Conservation (phyloP, 2,797 vertebrate genomes). For the Pachyuromys duprasi region DNA sequence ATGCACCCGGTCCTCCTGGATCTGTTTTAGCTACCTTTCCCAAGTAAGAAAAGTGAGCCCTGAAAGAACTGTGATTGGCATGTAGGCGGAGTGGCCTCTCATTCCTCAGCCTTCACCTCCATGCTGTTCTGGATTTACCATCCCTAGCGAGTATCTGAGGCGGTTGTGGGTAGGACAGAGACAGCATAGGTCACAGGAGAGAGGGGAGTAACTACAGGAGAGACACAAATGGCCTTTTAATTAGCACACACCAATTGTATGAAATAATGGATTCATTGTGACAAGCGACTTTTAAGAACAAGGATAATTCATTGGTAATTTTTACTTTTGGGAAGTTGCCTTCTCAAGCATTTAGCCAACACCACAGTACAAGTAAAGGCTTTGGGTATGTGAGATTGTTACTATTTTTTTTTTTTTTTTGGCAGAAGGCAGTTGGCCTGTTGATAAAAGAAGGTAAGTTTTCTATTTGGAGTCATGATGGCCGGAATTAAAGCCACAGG, state of each 20-base stretch:
- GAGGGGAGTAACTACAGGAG: not conserved
- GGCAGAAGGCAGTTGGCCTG: not conserved
- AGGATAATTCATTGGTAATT: not conserved
- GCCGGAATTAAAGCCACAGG: not conserved
- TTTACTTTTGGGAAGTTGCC: not conserved
- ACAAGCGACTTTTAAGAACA: not conserved
- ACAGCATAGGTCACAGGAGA: not conserved
- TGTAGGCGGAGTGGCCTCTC: not conserved
- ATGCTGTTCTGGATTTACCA: not conserved
- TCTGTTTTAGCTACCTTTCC: not conserved
- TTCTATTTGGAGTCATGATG: not conserved
- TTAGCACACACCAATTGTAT: not conserved
- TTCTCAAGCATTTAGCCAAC: not conserved
- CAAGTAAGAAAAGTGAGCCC: not conserved
- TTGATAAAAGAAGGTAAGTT: conserved; percentile 38
- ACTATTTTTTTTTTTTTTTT: not conserved
- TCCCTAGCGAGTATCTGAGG: not conserved
- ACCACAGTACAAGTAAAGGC: not conserved
- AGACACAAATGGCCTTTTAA: not conserved
- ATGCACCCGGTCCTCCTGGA: not conserved
- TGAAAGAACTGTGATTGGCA: not conserved
- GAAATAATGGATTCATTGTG: not conserved
- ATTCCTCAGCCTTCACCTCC: not conserved
- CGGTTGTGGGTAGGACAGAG: too few species aligned
- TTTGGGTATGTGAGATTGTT: not conserved